Percentiles rank a stretch among this genome's conserved stretches.
Conservation (phyloP, 2,113 vertebrate species). For the Mastomys coucha region DNA sequence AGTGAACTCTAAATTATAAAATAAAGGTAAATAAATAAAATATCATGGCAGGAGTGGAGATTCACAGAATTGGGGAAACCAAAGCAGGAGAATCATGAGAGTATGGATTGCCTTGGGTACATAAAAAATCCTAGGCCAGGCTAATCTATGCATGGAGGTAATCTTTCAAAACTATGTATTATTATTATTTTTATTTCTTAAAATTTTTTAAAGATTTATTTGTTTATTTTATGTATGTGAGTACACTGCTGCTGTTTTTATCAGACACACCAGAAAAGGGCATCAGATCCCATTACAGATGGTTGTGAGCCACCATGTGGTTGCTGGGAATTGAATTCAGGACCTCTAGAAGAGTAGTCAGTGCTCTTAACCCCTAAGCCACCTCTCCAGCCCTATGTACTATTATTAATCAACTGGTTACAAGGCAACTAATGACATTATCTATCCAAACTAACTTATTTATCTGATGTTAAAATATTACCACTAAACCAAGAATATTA, state of each 20-base stretch:
- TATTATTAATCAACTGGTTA: background rate
- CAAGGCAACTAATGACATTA: background rate
- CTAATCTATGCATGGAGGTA: background rate
- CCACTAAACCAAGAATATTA: background rate
- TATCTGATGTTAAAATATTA: background rate
- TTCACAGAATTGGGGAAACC: background rate
- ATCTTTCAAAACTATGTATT: background rate
- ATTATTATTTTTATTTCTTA: background rate
- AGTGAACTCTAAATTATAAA: background rate
- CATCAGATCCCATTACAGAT: too few species aligned
- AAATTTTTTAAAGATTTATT: too few species aligned
- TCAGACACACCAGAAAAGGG: too few species aligned
- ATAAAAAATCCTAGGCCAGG: background rate
- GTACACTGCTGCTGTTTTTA: too few species aligned
- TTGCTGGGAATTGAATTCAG: too few species aligned
- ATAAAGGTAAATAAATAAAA: background rate
- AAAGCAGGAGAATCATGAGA: background rate
- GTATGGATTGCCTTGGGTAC: background rate
- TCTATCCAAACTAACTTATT: background rate
- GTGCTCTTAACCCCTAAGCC: too few species aligned
- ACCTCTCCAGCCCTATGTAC: background rate
- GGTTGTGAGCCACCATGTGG: too few species aligned
- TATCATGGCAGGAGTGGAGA: background rate
- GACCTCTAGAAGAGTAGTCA: too few species aligned
- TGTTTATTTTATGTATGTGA: too few species aligned